Conservation (phyloP, 2,888 invertebrate species). For the Oscheius sp. region DNA sequence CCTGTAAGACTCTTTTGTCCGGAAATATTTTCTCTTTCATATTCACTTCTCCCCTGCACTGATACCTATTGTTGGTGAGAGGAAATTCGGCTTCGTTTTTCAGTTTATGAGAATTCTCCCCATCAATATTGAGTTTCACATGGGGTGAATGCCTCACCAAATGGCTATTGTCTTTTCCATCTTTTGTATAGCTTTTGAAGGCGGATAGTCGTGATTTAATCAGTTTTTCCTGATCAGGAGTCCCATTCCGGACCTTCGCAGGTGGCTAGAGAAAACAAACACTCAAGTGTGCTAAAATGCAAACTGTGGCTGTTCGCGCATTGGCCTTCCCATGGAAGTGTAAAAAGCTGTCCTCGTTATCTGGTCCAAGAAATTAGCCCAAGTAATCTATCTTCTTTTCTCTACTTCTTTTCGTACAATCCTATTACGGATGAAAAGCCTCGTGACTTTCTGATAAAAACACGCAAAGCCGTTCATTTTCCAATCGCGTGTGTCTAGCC, state of each 20-base stretch:
- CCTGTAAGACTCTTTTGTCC: neutral
- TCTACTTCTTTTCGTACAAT: neutral
- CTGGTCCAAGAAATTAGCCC: neutral
- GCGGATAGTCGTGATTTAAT: neutral
- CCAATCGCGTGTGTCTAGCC: neutral
- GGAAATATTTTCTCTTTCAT: neutral
- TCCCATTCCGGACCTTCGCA: constrained; percentile 20
- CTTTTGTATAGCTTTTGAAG: neutral
- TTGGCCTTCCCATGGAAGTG: constrained; percentile 18
- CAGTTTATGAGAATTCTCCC: neutral
- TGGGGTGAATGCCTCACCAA: neutral
- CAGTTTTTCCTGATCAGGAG: neutral
- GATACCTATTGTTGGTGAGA: neutral
- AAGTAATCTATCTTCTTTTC: constrained; percentile 14
- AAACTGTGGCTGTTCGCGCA: constrained; percentile 27
- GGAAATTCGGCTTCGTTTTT: neutral
- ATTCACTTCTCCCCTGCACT: neutral
- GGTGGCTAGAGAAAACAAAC: constrained; percentile 28
- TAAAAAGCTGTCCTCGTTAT: constrained; percentile 20
- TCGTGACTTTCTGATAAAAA: neutral
- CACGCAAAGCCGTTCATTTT: neutral
- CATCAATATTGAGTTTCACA: constrained; percentile 19
- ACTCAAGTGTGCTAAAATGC: constrained; percentile 24
- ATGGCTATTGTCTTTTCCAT: neutral
- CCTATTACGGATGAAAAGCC: neutral